phyloP scores from a whole-genome alignment of 2,888 invertebrate genomes.

The Stramonita haemastoma region DNA sequence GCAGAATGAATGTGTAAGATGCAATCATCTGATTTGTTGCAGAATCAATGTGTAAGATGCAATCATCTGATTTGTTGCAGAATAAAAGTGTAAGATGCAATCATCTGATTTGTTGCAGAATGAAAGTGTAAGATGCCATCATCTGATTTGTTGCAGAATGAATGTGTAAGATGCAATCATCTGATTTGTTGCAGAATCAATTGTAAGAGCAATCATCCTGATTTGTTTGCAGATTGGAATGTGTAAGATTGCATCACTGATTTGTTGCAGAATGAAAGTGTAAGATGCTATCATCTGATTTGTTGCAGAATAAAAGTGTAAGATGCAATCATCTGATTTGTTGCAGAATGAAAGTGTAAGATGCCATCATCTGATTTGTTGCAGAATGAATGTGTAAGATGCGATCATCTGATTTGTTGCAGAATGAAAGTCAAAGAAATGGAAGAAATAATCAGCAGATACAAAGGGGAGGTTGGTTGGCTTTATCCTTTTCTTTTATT shows the following conservation, averaged over 20 bases:
- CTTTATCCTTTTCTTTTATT: neutral
- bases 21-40: slow-evolving; percentile 13
- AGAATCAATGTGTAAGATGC: slow-evolving; percentile 72
- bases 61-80: no score
- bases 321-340: neutral
- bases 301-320: no score
- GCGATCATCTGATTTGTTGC: slow-evolving; percentile 15
- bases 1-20: neutral
- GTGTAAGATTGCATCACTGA: neutral
- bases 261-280: slow-evolving; percentile 65
- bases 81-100: neutral
- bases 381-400: slow-evolving; percentile 57
- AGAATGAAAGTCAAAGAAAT: slow-evolving; percentile 71
- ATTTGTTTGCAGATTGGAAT: slow-evolving; percentile 65
- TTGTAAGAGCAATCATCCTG: neutral
- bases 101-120: slow-evolving; percentile 56
- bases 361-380: slow-evolving; percentile 42
- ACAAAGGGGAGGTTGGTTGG: slow-evolving; percentile 70
- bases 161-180: neutral
- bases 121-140: slow-evolving; percentile 70
- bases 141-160: no score
- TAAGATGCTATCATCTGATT: no score
- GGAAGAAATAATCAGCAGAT: slow-evolving; percentile 71
- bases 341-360: slow-evolving; percentile 69
- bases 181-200: slow-evolving; percentile 65